Base-by-base conservation (phyloP, 2,888 invertebrate species). In the Archips crataeganus region DNA sequence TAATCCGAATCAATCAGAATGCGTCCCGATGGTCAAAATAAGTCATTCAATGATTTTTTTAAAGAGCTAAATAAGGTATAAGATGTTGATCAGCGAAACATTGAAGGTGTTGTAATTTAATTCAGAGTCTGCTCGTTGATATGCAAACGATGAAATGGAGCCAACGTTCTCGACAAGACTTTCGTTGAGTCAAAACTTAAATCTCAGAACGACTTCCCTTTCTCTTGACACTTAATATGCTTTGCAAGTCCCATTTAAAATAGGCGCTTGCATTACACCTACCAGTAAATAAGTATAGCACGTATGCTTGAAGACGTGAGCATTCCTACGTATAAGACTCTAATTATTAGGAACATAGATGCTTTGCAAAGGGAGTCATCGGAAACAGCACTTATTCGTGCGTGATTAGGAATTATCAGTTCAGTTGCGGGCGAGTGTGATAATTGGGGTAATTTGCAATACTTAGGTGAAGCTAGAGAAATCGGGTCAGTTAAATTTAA, bases 401-500 rank as follows among this genome's bases (percentile, higher is more conserved):
- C 39, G 23, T 13, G 13, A 3, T 69, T 51, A 68, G 34, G 47
- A n/a, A 64, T 32, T 34, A n/a, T 13, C 47, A 5, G 39, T 39
- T 59, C n/a, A 15, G n/a, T 66, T 61, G 32, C 60, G 9, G 8
- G 65, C 61, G n/a, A n/a, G 64, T 32, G 32, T 39, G 13, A 68
- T 64, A 69, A 73, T 69, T 69, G 42, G 59, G 49, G 36, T 62
- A 73, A 73, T 68, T 73, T 64, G 69, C 73, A 42, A 34, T 23
- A 23, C 23, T 60, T 54, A 61, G 67, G 66, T 54, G 49, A 68
- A 64, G 69, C 57, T 39, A 59, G 51, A 45, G 69, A 74, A 74
- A 74, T 74, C 73, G 15, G 69, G 73, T 73, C 64, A 64, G 69
- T 49, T 74, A 68, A 69, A 69, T 74, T 74, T 64, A 60, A 69